Evolutionary conservation across 2,888 invertebrate species (phyloP), one percentile per base, ranked within the genome.

Genomic region (Drosophila niveifrons): DNA sequence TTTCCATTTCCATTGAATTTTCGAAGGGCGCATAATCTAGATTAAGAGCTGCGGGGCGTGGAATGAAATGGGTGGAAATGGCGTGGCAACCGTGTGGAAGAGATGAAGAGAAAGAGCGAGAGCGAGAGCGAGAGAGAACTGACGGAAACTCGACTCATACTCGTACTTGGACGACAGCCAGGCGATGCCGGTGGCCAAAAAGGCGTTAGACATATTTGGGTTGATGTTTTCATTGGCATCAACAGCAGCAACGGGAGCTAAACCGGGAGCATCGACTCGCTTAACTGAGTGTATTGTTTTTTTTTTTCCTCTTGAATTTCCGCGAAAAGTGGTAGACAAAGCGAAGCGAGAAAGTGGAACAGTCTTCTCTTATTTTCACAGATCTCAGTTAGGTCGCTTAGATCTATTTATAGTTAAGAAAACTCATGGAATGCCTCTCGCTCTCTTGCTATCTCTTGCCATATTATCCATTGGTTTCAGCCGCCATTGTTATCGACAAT

Each of bases 191-290:
- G n/a, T 17, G 59, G 82, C 82, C 78, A 78, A 78, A 44, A 72
- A 48, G 65, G 53, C 71, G 75, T 78, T 64, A 66, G 77, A 80
- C 71, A 76, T 80, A 80, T 80, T 80, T 82, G 74, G 80, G 75
- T 82, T 80, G 82, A 80, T 80, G 70, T 82, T 82, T 82, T 80
- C 80, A 79, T 82, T 82, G 79, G 79, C 68, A 68, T 44, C 58
- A 66, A 65, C 51, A 52, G 63, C 72, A 47, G 53, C 62, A 43
- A 10, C 15, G 11, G 18, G 15, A 15, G 13, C 34, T 23, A 46
- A 56, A 44, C 13, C 34, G 23, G 7, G 1, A 43, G 29, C 11
- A 4, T 18, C 8, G 3, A n/a, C 55, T 63, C 55, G 36, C 36
- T 36, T 46, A 46, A 53, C 48, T 73, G 67, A 82, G 80, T 82